Evolutionary conservation across 2,888 invertebrate genomes (phyloP), one percentile per base, ranked within the genome.

Genomic region (Leptopilina drosophilae): DNA sequence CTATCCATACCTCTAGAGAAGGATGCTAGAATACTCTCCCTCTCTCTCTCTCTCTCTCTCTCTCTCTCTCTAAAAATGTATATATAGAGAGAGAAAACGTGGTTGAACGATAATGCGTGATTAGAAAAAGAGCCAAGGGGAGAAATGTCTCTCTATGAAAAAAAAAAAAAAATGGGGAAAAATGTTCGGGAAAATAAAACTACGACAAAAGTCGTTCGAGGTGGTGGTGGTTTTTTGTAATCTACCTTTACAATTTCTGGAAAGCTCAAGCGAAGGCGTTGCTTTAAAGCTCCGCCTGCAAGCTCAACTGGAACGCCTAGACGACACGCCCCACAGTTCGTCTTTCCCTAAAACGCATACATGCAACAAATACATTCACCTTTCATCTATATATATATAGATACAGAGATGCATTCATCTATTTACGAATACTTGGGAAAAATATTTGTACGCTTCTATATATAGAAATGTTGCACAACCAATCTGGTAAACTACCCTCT

Each of bases 221-320:
- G 42, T 76, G 59, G 62, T 46, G 62, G 75, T 49, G 20, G 20
- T 66, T 49, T 66, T 64, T 80, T 46, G 78, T 75, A 67, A 56
- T 65, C 65, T 79, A 78, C 78, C 69, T 82, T 82, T 76, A 69
- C 78, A 77, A 79, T 80, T 77, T 81, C 56, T 76, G 84, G 81
- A 83, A 85, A 84, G 83, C 84, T 85, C 78, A 49, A 65, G 49
- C 49, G 86, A 87, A 88, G 90, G 90, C 90, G 90, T 88, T 86
- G 84, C 87, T 82, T 59, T 78, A 86, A 88, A 87, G 90, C 90
- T 88, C 91, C 91, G 90, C 90, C 91, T 85, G 90, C 88, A 91
- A 90, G 89, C 89, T 88, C 86, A 33, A 76, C 40, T 75, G 82
- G 83, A 83, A 85, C 88, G 87, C 87, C 87, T 85, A 81, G 79